phyloP scores from a whole-genome alignment of 2,888 invertebrate species.

The Lomographa bimaculata region DNA sequence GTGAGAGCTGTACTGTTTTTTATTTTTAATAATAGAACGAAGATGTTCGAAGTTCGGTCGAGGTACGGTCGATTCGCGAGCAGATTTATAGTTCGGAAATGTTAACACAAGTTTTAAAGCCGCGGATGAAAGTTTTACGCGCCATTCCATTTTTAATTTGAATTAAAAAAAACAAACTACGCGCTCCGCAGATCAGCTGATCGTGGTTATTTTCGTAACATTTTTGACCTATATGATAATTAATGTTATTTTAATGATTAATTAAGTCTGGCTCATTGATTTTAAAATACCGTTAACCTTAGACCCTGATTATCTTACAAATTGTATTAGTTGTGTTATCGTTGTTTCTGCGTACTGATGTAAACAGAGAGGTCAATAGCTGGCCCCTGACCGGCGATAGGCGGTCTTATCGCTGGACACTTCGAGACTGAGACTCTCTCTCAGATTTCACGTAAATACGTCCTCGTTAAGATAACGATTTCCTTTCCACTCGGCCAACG shows the following conservation, averaged over 20 bases:
- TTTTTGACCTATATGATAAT: too few relatives aligned
- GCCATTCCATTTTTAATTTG: conserved; percentile 70
- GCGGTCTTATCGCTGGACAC: conserved; percentile 71
- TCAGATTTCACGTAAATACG: conserved; percentile 79
- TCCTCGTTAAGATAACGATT: conserved; percentile 78
- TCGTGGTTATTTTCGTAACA: conserved; percentile 35
- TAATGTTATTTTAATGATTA: conserved; percentile 43
- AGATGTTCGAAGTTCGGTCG: conserved; percentile 52
- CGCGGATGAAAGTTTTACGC: conserved; percentile 73
- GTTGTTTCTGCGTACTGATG: conserved; percentile 62
- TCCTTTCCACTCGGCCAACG: conserved; percentile 75
- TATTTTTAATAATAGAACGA: conserved; percentile 63
- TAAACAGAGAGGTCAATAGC: conserved; percentile 79
- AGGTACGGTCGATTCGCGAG: conserved; percentile 65
- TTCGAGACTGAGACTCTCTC: conserved; percentile 65
- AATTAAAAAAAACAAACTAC: conserved; percentile 58
- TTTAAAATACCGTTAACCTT: conserved; percentile 71
- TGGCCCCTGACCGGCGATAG: conserved; percentile 75
- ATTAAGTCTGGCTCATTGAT: conserved; percentile 58
- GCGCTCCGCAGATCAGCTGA: conserved; percentile 47
- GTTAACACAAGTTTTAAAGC: conserved; percentile 73
- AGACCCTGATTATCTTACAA: conserved; percentile 68
- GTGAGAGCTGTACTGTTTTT: conserved; percentile 60
- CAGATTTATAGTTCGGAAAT: conserved; percentile 70
- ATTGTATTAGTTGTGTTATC: conserved; percentile 63